These are phyloP conservation scores for Rotaria macrura DNA, from an alignment of 2,888 invertebrate genomes.

Conservation along the genomic window DNA sequence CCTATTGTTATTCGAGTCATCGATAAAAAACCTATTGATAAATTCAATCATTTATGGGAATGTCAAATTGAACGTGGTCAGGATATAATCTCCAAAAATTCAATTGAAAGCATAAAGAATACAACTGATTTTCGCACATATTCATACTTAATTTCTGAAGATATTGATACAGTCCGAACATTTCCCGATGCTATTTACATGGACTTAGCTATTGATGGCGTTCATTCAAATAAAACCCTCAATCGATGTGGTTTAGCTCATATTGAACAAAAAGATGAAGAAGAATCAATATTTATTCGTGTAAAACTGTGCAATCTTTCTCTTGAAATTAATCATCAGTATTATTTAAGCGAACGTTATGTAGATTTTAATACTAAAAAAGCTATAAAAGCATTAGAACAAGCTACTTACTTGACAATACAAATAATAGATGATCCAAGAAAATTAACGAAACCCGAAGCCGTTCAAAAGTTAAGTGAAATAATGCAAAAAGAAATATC, in stretches of 20 bases:
- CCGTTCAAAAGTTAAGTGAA: neutral
- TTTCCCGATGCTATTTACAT: neutral
- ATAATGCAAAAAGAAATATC: neutral
- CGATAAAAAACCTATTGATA: neutral
- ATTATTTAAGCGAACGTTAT: neutral
- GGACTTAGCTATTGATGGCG: neutral
- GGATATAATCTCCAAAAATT: neutral
- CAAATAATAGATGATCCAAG: neutral
- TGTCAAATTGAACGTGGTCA: neutral
- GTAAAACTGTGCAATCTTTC: neutral
- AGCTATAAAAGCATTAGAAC: neutral
- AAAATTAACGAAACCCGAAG: neutral
- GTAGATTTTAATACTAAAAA: conserved; percentile 3
- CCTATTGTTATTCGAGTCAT: neutral
- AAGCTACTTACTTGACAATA: neutral
- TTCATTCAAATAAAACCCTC: neutral
- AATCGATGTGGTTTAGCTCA: neutral
- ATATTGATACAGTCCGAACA: neutral
- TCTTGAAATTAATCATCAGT: neutral
- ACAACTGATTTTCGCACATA: neutral
- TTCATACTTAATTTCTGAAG: neutral
- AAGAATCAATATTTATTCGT: neutral
- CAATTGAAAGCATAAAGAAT: neutral
- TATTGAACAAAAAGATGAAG: neutral
- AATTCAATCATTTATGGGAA: neutral